Evolutionary conservation across 2,113 vertebrate species (phyloP), one percentile per base, ranked within the genome.

Genomic region (Microcebus griseorufus): DNA sequence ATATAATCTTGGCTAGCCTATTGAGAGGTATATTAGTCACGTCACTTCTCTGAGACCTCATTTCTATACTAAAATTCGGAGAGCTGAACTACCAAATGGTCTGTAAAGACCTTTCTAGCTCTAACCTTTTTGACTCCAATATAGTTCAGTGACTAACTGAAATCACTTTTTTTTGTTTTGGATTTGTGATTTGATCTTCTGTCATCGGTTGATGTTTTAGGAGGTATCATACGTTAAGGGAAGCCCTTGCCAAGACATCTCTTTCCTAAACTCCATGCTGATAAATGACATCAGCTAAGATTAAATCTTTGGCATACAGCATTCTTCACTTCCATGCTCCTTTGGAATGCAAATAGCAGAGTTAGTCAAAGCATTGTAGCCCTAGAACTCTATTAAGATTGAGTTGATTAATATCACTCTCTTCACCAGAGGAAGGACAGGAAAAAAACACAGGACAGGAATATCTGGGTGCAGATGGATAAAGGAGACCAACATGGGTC

Each of bases 1-100:
- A 16, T 8, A 6, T 75, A 79, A 58, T 62, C 16, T 42, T 72
- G 2, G 25, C 23, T 69, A 13, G 45, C 9, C 37, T 53, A 18
- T 7, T 67, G 69, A 91, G 3, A 89, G 9, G 16, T 32, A 10
- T 37, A 34, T 62, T 58, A 20, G 20, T 70, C 16, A 79, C 7
- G 27, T 53, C 22, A 34, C 23, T 91, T 96, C 27, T 87, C n/a
- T 70, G 32, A 88, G 25, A 37, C 27, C 5, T 72, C 25, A 78
- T 69, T 90, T 94, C 89, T 92, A 64, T 29, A 93, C 32, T 32
- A n/a, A 67, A 73, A 89, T 51, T 73, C 65, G 88, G 8, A 75
- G 17, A 1, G 22, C 58, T 87, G 23, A 81, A 29, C 32, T 62
- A 58, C 7, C 45, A 78, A 94, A 62, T 88, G 20, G 1, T 62